phyloP scores from a whole-genome alignment of 1,140 invertebrate species.

The Drosophila bifasciata region DNA sequence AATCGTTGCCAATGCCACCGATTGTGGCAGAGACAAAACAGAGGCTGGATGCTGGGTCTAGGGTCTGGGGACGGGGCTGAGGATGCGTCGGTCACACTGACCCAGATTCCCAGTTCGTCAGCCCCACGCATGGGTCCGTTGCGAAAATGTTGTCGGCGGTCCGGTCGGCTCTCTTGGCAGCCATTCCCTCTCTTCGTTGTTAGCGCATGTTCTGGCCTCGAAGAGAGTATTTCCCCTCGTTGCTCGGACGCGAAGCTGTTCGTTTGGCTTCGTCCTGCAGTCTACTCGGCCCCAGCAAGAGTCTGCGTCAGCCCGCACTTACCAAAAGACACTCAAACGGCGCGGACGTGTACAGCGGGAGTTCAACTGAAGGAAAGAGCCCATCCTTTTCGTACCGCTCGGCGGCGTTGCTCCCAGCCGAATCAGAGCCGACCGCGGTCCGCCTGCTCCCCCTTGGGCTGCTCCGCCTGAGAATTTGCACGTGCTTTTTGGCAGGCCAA shows the following conservation, averaged over 20 bases:
- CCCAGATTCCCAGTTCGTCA: conserved; percentile 35
- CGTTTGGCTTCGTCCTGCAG: neutral
- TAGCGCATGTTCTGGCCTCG: neutral
- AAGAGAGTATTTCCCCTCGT: conserved; percentile 37
- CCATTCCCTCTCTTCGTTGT: too few species aligned
- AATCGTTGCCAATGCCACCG: conserved; percentile 1
- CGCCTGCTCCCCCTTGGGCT: conserved; percentile 7
- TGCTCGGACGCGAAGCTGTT: neutral
- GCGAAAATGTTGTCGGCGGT: neutral
- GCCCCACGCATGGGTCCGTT: neutral
- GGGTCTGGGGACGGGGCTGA: neutral
- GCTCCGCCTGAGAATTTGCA: conserved; percentile 42
- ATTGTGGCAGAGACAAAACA: conserved; percentile 14
- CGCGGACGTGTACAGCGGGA: conserved; percentile 47
- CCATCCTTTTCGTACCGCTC: conserved; percentile 7
- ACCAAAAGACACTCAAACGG: conserved; percentile 19
- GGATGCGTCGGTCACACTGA: conserved; percentile 21
- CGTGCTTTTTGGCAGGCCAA: conserved; percentile 45
- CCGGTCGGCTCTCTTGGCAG: conserved; percentile 10
- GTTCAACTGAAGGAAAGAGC: conserved; percentile 3
- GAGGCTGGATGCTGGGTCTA: neutral
- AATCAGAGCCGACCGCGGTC: conserved; percentile 23
- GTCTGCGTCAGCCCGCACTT: conserved; percentile 9
- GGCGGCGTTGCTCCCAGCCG: conserved; percentile 1
- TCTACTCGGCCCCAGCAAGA: neutral